Conservation (phyloP, 2,888 invertebrate species). For the Hypomecis punctinalis region DNA sequence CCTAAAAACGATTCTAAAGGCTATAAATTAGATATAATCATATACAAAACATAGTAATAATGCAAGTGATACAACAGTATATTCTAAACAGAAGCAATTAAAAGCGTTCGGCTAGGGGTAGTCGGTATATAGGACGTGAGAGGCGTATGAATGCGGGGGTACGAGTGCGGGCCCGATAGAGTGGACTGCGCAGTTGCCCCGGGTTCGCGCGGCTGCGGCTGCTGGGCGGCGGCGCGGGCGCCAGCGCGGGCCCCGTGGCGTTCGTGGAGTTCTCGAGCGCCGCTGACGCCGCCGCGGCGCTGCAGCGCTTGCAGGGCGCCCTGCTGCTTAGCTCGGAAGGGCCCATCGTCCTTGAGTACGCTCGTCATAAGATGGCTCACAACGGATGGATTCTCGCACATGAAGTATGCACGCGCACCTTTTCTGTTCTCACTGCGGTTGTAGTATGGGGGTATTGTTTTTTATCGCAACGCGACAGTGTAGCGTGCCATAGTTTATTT, state of each 20-base stretch:
- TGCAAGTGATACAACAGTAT: background rate
- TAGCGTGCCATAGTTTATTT: no score
- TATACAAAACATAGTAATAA: no score
- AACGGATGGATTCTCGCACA: conserved; percentile 85
- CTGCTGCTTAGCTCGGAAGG: conserved; percentile 98
- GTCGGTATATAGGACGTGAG: conserved; percentile 4
- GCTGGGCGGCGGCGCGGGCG: conserved; percentile 89
- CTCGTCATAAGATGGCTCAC: conserved; percentile 98
- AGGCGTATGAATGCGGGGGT: conserved; percentile 50
- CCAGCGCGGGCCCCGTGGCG: conserved; percentile 93
- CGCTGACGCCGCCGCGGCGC: conserved; percentile 95
- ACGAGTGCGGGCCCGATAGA: conserved; percentile 73
- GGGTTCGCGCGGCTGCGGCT: conserved; percentile 99
- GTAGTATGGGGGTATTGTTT: background rate
- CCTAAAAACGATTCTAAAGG: no score
- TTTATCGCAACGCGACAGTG: background rate
- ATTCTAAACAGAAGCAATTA: background rate
- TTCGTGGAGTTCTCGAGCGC: conserved; percentile 99
- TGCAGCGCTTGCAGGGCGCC: conserved; percentile 97
- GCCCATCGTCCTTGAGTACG: conserved; percentile 99
- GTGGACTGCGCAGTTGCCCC: conserved; percentile 94
- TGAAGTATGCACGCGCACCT: conserved; percentile 82
- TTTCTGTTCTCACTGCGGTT: conserved; percentile 30
- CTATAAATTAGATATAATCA: no score
- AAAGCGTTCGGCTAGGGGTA: background rate